These are phyloP conservation scores for Erinaceus europaeus DNA, from an alignment of 2,113 vertebrate species.

Conservation along the genomic window DNA sequence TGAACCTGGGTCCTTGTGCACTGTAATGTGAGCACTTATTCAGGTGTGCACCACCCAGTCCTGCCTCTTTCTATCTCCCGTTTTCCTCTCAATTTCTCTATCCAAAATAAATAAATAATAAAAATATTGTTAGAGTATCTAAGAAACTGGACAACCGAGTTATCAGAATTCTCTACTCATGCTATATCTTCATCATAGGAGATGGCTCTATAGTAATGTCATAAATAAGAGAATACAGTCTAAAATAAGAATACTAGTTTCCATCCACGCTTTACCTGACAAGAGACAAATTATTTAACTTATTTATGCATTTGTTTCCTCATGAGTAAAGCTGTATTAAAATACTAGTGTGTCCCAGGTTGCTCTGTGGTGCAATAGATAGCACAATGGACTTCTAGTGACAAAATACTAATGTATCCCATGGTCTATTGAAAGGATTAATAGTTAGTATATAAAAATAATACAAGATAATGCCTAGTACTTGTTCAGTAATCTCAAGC, in stretches of 20 bases:
- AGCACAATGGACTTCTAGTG: no score
- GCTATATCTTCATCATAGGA: not conserved
- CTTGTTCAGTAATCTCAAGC: not conserved
- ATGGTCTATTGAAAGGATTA: not conserved
- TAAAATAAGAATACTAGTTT: not conserved
- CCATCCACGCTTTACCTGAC: not conserved
- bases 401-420: not conserved
- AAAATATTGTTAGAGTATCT: no score
- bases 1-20: no score
- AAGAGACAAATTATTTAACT: not conserved
- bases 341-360: not conserved
- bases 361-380: no score
- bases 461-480: not conserved
- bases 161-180: not conserved
- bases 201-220: not conserved
- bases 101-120: no score
- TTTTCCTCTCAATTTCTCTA: no score
- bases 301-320: not conserved
- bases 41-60: no score
- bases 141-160: not conserved
- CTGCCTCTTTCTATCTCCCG: no score
- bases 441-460: constrained; percentile 5
- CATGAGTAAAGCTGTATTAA: not conserved
- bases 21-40: no score
- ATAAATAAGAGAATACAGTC: not conserved